phyloP scores from a whole-genome alignment of 92 coral and sea anemone species.

The Phenganax stokvisi region DNA sequence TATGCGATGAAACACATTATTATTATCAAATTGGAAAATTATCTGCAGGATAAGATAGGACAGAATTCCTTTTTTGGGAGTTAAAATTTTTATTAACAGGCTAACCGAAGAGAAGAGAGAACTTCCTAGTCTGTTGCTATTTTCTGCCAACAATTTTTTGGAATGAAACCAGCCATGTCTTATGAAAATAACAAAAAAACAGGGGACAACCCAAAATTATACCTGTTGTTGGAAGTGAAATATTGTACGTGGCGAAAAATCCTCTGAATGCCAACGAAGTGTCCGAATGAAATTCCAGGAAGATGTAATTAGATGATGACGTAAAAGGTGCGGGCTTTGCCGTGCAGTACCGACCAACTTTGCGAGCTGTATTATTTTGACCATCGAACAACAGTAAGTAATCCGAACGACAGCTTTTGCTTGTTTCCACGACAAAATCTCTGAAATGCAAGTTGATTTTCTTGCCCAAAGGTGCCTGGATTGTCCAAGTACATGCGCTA shows the following conservation, averaged over 20 bases:
- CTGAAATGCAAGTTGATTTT: constrained; percentile 49
- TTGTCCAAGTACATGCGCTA: constrained; percentile 67
- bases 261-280: constrained; percentile 51
- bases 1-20: no score
- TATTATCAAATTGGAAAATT: no score
- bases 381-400: constrained; percentile 70
- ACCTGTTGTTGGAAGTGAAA: constrained; percentile 39
- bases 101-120: no score
- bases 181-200: no score
- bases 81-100: no score
- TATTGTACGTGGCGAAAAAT: constrained; percentile 56
- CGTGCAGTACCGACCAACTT: constrained; percentile 76
- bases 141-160: no score
- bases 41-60: no score
- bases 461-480: constrained; percentile 59
- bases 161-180: no score
- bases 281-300: constrained; percentile 60
- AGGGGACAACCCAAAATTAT: not conserved
- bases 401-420: constrained; percentile 51
- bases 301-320: constrained; percentile 54
- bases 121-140: no score
- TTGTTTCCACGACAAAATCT: constrained; percentile 60
- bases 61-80: no score
- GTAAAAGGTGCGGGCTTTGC: constrained; percentile 48
- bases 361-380: constrained; percentile 22